Conservation (phyloP, 2,888 invertebrate species). For the Zele albiditarsus region DNA sequence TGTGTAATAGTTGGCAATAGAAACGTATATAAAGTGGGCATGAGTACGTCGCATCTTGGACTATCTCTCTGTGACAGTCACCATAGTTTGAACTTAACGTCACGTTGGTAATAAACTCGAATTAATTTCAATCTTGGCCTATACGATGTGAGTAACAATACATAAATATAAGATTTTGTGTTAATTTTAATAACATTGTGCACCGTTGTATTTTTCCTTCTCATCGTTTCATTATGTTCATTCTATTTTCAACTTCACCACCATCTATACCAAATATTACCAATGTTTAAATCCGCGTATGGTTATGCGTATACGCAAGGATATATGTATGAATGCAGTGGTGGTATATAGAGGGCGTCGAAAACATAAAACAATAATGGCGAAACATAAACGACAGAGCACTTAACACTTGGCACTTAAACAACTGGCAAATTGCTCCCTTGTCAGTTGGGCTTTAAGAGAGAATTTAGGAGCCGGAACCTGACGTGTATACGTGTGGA, state of each 20-base stretch:
- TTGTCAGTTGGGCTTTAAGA: conserved; percentile 68
- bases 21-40: conserved; percentile 13
- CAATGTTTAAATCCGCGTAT: conserved; percentile 12
- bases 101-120: conserved; percentile 65
- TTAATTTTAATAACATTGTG: neutral
- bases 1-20: conserved; percentile 7
- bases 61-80: conserved; percentile 50
- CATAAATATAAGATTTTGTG: neutral
- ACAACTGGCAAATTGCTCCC: conserved; percentile 73
- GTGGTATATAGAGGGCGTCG: conserved; percentile 53
- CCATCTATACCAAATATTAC: conserved; percentile 4
- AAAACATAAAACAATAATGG: conserved; percentile 73
- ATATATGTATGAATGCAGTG: conserved; percentile 52
- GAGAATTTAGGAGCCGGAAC: conserved; percentile 66
- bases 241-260: neutral
- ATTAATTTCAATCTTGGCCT: conserved; percentile 71
- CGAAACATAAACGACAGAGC: conserved; percentile 72
- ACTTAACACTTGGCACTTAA: conserved; percentile 73
- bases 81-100: conserved; percentile 58
- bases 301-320: conserved; percentile 37
- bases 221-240: conserved; percentile 30
- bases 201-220: conserved; percentile 3
- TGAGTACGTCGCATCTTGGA: conserved; percentile 36
- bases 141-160: conserved; percentile 49
- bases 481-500: conserved; percentile 55